Percentiles rank a stretch among this genome's conserved stretches.
These are phyloP conservation scores for Plumapathes pennacea DNA, from an alignment of 92 coral and sea anemone genomes.

Conservation along the genomic window DNA sequence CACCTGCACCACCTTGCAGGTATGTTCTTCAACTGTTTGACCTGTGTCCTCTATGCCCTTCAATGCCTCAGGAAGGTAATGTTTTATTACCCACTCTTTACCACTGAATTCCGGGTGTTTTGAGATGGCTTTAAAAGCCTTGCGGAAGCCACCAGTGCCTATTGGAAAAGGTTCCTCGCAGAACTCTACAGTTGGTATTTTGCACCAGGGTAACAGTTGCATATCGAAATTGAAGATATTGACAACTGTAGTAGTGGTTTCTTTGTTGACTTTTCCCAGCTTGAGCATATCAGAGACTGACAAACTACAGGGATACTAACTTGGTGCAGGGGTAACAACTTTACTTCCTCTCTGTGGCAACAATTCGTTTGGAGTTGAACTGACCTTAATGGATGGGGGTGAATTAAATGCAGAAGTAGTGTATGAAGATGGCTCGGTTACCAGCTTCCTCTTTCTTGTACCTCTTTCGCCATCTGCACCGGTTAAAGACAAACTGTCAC, in stretches of 20 bases:
- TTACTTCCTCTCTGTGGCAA: too few relatives aligned
- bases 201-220: constrained; percentile 2
- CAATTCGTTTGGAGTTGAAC: background rate
- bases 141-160: constrained; percentile 22
- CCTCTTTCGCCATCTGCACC: too few relatives aligned
- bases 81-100: constrained; percentile 51
- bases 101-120: constrained; percentile 23
- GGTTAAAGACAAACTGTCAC: too few relatives aligned
- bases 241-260: constrained; percentile 3
- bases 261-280: constrained; percentile 8
- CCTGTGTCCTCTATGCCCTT: constrained; percentile 40
- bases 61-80: constrained; percentile 48
- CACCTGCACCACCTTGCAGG: constrained; percentile 66
- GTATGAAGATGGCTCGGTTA: too few relatives aligned
- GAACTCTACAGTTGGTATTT: constrained; percentile 30
- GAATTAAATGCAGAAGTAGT: too few relatives aligned
- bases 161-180: background rate
- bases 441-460: too few relatives aligned
- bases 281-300: constrained; percentile 22
- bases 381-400: too few relatives aligned
- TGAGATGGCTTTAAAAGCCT: constrained; percentile 21
- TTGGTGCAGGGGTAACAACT: background rate
- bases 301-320: constrained; percentile 13
- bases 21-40: constrained; percentile 57
- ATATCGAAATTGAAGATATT: constrained; percentile 12